Evolutionary conservation across 2,888 invertebrate genomes (phyloP), one percentile per base, ranked within the genome.

Genomic region (Elegia similella): DNA sequence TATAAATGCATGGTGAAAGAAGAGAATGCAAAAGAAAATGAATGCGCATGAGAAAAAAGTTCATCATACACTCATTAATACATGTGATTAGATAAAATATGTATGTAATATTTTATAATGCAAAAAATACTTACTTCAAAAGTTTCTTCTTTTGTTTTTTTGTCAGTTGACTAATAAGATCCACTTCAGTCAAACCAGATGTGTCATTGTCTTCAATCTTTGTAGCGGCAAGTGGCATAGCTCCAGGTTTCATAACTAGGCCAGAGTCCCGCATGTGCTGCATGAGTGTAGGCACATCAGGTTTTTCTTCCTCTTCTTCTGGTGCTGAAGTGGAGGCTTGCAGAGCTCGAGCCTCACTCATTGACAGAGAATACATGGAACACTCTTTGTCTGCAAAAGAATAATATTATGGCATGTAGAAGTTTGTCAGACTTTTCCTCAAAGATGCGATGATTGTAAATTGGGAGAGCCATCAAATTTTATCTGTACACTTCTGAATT

Each of bases 191-290:
- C 59, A 92, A 87, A 59, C 68, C 92, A 75, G 83, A 87, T 75
- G 70, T 93, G 86, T 78, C 95, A 91, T 65, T 94, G 73, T 77
- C 95, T 81, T 80, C 95, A 88, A 81, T 93, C 88, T 77, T 95
- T 81, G 72, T 88, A 59, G 82, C 86, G 75, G 90, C 83, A 6
- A 94, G 75, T 52, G 94, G 94, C 70, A 94, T 78, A 30, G 95
- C 95, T 13, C 94, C 94, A 74, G 96, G 95, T 82, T 98, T 98
- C 86, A 99, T 93, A 34, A 96, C 95, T 52, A 98, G 92, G 0
- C 98, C 98, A 80, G 97, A 97, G 72, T 98, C 97, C 67, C 96
- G 93, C 97, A 98, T 97, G 76, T 98, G 97, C 68, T 96, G 95
- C 78, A 98, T 95, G 56, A 98, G 80, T 64, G 95, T 93, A 46